Conservation (phyloP, 2,888 invertebrate species). For the Cinara cedri region DNA sequence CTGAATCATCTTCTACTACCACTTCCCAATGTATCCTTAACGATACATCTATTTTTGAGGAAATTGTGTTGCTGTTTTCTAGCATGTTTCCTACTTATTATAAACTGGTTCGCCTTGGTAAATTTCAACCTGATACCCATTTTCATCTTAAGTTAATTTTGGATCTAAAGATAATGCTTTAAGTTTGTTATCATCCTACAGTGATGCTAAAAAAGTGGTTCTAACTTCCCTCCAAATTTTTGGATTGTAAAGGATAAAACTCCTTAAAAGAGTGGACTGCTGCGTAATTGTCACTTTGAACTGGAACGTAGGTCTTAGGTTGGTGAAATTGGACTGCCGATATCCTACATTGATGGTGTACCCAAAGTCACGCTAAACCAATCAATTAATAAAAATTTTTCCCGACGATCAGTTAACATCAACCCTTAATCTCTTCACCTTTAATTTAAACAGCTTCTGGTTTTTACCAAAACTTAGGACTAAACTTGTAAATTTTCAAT, state of each 20-base stretch:
- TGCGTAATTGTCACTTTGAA: slow-evolving; percentile 6
- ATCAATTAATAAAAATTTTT: slow-evolving; percentile 1
- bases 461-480: slow-evolving; percentile 27
- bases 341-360: slow-evolving; percentile 2
- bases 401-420: background rate
- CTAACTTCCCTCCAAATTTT: background rate
- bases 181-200: background rate
- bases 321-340: slow-evolving; percentile 4
- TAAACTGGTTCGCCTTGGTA: background rate
- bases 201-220: background rate
- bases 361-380: background rate
- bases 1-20: too few species aligned
- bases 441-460: background rate
- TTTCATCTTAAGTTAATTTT: slow-evolving; percentile 7
- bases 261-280: background rate
- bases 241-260: background rate
- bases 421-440: background rate
- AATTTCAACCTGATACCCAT: background rate
- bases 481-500: slow-evolving; percentile 15
- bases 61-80: background rate
- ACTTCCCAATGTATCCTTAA: too few species aligned
- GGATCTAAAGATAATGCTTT: slow-evolving; percentile 19
- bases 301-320: background rate
- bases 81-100: background rate
- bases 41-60: slow-evolving; percentile 2